These are phyloP conservation scores for Climacteris rufus DNA, from an alignment of 2,113 vertebrate species.

Conservation along the genomic window DNA sequence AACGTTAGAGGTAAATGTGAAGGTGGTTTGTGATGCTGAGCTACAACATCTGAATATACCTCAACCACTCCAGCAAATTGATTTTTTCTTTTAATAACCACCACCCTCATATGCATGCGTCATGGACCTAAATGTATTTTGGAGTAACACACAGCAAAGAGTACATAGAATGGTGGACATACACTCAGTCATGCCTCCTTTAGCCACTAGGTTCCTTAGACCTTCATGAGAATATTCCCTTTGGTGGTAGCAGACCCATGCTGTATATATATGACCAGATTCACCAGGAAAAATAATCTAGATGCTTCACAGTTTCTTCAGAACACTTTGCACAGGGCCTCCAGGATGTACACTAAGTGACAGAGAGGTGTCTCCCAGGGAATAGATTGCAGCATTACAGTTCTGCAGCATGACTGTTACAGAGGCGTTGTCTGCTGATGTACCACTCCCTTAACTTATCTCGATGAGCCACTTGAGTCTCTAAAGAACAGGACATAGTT, in stretches of 20 bases:
- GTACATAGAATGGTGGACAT: background rate
- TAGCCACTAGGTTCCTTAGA: background rate
- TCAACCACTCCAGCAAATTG: background rate
- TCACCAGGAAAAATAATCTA: background rate
- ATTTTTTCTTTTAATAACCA: background rate
- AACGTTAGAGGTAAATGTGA: background rate
- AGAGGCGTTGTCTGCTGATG: background rate
- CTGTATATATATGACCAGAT: background rate
- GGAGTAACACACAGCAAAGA: background rate
- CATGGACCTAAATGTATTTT: background rate
- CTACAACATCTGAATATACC: background rate
- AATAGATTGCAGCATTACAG: background rate
- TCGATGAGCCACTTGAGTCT: background rate
- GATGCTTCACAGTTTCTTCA: background rate
- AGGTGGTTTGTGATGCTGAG: background rate
- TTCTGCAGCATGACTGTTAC: background rate
- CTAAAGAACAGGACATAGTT: background rate
- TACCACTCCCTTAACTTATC: background rate
- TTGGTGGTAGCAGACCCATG: background rate
- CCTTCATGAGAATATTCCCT: background rate
- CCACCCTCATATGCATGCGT: background rate
- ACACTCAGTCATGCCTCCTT: background rate
- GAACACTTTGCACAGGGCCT: background rate
- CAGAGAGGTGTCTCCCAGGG: background rate
- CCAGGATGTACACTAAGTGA: background rate